These are phyloP conservation scores for Caenorhabditis zanzibari DNA, from an alignment of 2,888 invertebrate species.

Conservation along the genomic window DNA sequence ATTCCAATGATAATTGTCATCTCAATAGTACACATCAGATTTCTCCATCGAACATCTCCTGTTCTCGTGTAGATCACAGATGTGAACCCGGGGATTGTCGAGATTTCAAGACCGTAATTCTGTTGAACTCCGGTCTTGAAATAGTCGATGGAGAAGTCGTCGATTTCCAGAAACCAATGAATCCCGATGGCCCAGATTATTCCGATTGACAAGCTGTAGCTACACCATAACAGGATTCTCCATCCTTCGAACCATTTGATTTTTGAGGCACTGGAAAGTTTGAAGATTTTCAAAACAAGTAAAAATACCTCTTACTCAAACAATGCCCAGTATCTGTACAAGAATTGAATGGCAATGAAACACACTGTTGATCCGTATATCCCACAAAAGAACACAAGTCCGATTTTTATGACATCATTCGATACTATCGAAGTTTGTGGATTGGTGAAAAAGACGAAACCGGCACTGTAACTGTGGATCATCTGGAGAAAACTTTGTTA, in stretches of 20 bases:
- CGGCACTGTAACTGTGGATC: conserved; percentile 40
- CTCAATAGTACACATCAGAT: conserved; percentile 37
- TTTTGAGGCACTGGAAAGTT: conserved; percentile 16
- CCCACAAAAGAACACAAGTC: conserved; percentile 29
- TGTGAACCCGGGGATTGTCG: conserved; percentile 23
- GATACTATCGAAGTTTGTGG: conserved; percentile 16
- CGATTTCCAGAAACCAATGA: conserved; percentile 21
- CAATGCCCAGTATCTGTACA: conserved; percentile 48
- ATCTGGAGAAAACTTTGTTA: conserved; percentile 15
- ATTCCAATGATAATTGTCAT: conserved; percentile 44
- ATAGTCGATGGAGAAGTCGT: conserved; percentile 26
- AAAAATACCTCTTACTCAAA: conserved; percentile 35
- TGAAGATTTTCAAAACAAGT: not conserved
- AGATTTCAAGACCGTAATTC: conserved; percentile 29
- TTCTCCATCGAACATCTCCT: conserved; percentile 21
- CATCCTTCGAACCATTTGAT: conserved; percentile 38
- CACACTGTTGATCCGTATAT: conserved; percentile 41
- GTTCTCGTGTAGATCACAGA: conserved; percentile 33
- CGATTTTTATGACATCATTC: conserved; percentile 26
- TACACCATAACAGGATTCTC: conserved; percentile 12
- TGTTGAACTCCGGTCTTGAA: not conserved
- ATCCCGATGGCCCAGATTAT: conserved; percentile 27
- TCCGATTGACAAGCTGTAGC: conserved; percentile 34
- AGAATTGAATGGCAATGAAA: conserved; percentile 41
- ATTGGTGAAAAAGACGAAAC: conserved; percentile 40